Evolutionary conservation across 1,140 invertebrate genomes (phyloP).

Genomic region (Conus betulinus): DNA sequence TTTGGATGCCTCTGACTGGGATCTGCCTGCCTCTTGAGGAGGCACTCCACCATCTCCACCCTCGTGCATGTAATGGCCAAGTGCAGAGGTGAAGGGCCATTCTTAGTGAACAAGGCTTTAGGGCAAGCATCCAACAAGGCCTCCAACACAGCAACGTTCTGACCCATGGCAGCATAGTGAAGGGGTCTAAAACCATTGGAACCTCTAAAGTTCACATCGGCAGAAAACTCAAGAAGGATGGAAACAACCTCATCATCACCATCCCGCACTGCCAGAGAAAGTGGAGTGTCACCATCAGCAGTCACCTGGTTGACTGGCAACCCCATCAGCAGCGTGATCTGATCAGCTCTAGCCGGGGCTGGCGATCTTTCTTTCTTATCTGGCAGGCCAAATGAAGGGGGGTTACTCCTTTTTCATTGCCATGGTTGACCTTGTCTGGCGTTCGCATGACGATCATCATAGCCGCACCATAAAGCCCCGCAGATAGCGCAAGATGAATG

Average conservation of each 20-base stretch:
- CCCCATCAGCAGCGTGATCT: neutral
- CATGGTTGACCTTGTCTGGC: neutral
- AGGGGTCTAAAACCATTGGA: neutral
- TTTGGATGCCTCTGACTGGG: neutral
- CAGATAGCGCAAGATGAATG: neutral
- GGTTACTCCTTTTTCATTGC: neutral
- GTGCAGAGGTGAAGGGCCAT: neutral
- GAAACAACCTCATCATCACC: neutral
- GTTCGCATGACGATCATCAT: neutral
- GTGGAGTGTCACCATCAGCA: neutral
- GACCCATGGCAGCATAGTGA: neutral
- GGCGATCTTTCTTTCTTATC: neutral
- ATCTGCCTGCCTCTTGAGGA: neutral
- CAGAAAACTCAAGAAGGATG: neutral
- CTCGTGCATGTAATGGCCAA: neutral
- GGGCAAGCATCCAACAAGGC: neutral
- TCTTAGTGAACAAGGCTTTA: neutral
- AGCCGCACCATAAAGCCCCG: neutral
- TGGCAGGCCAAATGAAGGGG: conserved; percentile 22
- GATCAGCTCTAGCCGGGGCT: neutral
- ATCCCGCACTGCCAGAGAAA: conserved; percentile 9
- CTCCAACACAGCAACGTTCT: conserved; percentile 9
- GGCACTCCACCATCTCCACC: neutral
- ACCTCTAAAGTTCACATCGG: neutral
- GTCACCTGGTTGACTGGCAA: neutral